Base-by-base conservation (phyloP, 2,888 invertebrate genomes). In the Habrosyne pyritoides region DNA sequence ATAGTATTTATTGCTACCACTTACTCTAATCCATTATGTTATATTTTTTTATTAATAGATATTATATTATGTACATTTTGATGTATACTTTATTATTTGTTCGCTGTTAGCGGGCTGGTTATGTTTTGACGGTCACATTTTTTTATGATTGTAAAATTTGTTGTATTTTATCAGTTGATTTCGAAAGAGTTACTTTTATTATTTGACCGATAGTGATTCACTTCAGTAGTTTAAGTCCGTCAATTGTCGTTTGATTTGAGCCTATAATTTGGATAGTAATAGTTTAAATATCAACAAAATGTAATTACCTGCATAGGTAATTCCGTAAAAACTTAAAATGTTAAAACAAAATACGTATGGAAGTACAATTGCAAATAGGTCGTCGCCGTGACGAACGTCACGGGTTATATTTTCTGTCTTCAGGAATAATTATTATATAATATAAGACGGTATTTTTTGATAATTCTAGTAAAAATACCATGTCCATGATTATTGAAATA, bases 61-160 rank as follows among this genome's bases (percentile, higher is more conserved):
- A 89, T 87, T 90, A 88, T 91, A 91, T 91, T 91, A 88, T 91
- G 92, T 92, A 92, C 90, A 92, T 91, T 92, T 89, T 90, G 90
- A 91, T 92, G 91, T 91, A 91, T 89, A 91, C 91, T 91, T 91
- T 91, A 90, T 90, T 89, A 89, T 91, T 90, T 88, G 86, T 84
- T 84, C 84, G 83, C 84, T 88, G 49, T 81, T 81, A 84, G 88
- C 77, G 85, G 84, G 70, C 86, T 81, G 70, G 87, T 92, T 90
- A 90, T 87, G 89, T 91, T 90, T 87, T 87, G 81, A 79, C 67
- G 79, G 84, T 89, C 85, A 84, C 89, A 86, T 84, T 87, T 86
- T 82, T 89, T 87, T 86, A 86, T 86, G 76, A 89, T 87, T 87
- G 82, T 87, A 84, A 88, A 88, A 85, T 89, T 90, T 91, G 90